Base-by-base conservation (phyloP, 1,140 invertebrate species). In the Lucilia cuprina region DNA sequence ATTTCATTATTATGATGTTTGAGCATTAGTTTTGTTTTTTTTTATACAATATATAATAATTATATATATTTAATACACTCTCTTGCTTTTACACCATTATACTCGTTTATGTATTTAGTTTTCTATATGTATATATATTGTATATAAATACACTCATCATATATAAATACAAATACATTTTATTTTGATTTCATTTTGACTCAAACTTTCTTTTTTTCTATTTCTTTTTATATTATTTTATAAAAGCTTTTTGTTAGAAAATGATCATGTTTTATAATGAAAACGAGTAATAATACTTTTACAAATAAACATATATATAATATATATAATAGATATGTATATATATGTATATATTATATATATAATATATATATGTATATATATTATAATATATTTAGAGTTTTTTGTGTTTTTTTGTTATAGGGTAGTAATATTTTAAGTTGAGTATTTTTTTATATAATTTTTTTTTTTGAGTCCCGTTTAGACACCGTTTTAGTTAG, bases 361-460 rank as follows among this genome's bases (percentile, higher is more conserved):
- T 65, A 82, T 21, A 25, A 80, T 80, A 80, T 80, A 80, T 80
- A 49, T 78, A 47, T 78, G 9, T 78, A 78, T 19, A 80, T 80
- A 80, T 80, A 49, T 49, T 80, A 80, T 49, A 49, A 80, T 80
- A 80, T 80, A 49, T 80, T 49, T 49, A 80, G 41, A 49, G 41
- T 80, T 21, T 74, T 85, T 85, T 82, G 83, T 85, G 84, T 85
- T 86, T 85, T 80, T 35, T 85, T 83, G 77, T 83, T 85, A 74
- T 83, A 47, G 21, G 60, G 35, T 17, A 55, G 50, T 55, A 55
- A 55, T 49, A 14, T 83, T 65, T 30, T 80, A n/a, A 49, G 17
- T 19, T 70, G 17, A 70, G 17, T 70, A 35, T 78, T 78, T 78
- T 21, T 35, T 77, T 77, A 5, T 30, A 30, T 30, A 3, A 30